Conservation (phyloP, 2,797 vertebrate species). For the Eremophila alpestris region DNA sequence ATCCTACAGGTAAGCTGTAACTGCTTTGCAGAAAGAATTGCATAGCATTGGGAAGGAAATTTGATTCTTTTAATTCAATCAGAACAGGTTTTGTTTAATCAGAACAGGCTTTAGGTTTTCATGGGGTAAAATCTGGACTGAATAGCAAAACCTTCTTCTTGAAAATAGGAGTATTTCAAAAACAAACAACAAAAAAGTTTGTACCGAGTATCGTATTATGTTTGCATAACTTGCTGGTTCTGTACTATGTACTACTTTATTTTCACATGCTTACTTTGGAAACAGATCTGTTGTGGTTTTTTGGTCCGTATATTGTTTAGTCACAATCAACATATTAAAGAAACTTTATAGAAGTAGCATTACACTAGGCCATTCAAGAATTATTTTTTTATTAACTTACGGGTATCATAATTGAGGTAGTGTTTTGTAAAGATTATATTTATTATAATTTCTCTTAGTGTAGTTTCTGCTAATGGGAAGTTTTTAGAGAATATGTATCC, state of each 20-base stretch:
- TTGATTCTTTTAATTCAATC: not conserved
- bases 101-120: not conserved
- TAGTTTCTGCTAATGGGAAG: not conserved
- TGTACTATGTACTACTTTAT: not conserved
- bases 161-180: not conserved
- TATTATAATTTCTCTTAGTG: not conserved
- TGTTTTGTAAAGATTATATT: not conserved
- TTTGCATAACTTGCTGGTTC: not conserved
- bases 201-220: not conserved
- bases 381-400: not conserved
- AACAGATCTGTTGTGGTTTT: not conserved
- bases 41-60: not conserved
- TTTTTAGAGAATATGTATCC: not conserved
- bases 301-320: not conserved
- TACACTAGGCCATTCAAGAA: not conserved
- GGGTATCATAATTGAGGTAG: not conserved
- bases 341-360: not conserved
- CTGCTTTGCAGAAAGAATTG: not conserved
- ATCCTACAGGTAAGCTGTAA: conserved; percentile 84
- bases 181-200: not conserved
- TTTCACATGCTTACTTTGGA: not conserved
- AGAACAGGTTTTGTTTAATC: not conserved
- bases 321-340: not conserved
- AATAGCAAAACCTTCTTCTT: not conserved
- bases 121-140: not conserved